A percentile compares a stretch with the other conserved stretches of the same genome.
Evolutionary conservation across 2,113 vertebrate species (phyloP).

Genomic region (Oenanthe oenanthe): DNA sequence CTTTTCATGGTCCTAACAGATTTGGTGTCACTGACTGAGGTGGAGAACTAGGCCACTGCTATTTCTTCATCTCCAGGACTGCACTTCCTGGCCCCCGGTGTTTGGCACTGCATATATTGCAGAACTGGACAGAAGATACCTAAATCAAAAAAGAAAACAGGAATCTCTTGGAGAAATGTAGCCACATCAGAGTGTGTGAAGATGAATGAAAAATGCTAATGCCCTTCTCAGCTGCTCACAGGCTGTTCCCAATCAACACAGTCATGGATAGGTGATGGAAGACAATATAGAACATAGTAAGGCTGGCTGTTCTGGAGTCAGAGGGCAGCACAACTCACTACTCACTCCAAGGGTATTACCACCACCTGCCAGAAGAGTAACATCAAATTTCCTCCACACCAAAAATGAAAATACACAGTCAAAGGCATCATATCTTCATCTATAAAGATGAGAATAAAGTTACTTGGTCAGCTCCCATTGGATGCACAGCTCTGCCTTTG

Average conservation of each 20-base stretch:
- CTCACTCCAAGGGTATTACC: neutral
- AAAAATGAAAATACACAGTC: neutral
- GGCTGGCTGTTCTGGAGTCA: neutral
- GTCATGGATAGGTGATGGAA: neutral
- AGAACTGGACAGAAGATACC: conserved; percentile 87
- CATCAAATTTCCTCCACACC: neutral
- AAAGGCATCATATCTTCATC: neutral
- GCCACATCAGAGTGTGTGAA: neutral
- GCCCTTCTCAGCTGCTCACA: neutral
- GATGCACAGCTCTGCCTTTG: neutral
- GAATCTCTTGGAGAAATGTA: neutral
- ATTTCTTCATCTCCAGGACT: conserved; percentile 87
- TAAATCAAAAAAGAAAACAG: conserved; percentile 55
- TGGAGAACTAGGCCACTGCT: neutral
- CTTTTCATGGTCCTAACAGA: neutral
- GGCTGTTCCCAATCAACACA: neutral
- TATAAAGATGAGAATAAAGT: neutral
- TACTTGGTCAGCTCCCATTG: neutral
- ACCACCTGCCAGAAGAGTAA: neutral
- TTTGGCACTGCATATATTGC: conserved; percentile 97
- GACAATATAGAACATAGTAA: neutral
- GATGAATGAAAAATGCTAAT: neutral
- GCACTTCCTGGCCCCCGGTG: conserved; percentile 88
- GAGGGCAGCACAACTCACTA: neutral
- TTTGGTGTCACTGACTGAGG: neutral